phyloP scores from a whole-genome alignment of 2,113 vertebrate species.

The Edolisoma coerulescens region DNA sequence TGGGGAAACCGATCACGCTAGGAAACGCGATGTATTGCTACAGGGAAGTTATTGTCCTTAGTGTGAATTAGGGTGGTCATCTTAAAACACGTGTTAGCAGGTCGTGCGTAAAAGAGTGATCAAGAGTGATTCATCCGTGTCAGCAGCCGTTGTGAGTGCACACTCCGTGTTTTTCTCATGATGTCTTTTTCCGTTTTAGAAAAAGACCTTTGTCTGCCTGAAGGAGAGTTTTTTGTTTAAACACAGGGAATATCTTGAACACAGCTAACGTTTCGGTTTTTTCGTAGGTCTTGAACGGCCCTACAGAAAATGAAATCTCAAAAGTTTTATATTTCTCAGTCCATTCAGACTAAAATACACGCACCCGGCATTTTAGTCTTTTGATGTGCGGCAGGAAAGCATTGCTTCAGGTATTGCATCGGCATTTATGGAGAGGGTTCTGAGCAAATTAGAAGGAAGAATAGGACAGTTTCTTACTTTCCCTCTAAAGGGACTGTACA shows the following conservation, averaged over 20 bases:
- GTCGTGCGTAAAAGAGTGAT: neutral
- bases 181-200: neutral
- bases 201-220: neutral
- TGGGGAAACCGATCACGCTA: neutral
- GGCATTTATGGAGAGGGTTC: neutral
- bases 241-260: neutral
- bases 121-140: neutral
- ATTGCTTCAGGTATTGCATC: neutral
- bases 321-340: neutral
- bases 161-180: neutral
- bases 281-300: rapidly evolving
- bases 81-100: neutral
- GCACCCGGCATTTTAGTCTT: rapidly evolving
- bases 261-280: rapidly evolving
- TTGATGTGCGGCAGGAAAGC: neutral
- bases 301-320: neutral
- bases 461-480: neutral
- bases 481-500: neutral
- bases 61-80: neutral
- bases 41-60: neutral
- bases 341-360: neutral
- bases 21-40: neutral
- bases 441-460: neutral
- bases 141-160: neutral
- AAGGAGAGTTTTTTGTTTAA: neutral